Evolutionary conservation across 2,888 invertebrate genomes (phyloP).

Genomic region (Syrista parreyssii): DNA sequence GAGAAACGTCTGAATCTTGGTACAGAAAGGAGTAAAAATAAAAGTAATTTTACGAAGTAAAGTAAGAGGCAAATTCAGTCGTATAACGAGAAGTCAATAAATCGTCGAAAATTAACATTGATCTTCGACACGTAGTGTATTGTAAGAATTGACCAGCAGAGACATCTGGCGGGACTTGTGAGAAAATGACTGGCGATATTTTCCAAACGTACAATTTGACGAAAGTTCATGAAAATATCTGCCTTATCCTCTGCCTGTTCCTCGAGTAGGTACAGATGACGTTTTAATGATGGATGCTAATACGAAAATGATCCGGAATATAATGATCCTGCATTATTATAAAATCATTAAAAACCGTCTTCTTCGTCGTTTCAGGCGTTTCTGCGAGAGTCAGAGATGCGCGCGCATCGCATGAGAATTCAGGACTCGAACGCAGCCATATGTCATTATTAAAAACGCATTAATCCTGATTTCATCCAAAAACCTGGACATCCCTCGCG

Average conservation of each 20-base stretch:
- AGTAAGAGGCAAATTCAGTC: background rate
- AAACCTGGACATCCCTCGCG: background rate
- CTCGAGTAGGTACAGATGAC: background rate
- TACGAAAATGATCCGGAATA: background rate
- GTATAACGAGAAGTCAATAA: background rate
- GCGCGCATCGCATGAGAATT: constrained; percentile 28
- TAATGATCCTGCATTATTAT: constrained; percentile 1
- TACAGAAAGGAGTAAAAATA: background rate
- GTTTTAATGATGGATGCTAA: constrained; percentile 1
- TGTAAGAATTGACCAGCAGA: background rate
- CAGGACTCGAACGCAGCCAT: background rate
- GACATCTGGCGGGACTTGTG: background rate
- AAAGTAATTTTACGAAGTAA: background rate
- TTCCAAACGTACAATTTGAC: background rate
- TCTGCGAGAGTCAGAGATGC: constrained; percentile 20
- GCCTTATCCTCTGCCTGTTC: too few species aligned
- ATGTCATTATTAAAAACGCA: constrained; percentile 60
- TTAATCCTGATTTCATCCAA: constrained; percentile 50
- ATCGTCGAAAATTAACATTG: background rate
- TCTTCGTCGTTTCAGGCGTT: background rate
- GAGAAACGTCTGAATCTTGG: background rate
- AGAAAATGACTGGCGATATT: background rate
- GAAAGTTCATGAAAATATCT: background rate
- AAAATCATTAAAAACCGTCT: background rate
- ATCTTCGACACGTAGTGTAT: too few species aligned